phyloP scores from a whole-genome alignment of 1,140 invertebrate species.

The Mycetomoellerius zeteki region DNA sequence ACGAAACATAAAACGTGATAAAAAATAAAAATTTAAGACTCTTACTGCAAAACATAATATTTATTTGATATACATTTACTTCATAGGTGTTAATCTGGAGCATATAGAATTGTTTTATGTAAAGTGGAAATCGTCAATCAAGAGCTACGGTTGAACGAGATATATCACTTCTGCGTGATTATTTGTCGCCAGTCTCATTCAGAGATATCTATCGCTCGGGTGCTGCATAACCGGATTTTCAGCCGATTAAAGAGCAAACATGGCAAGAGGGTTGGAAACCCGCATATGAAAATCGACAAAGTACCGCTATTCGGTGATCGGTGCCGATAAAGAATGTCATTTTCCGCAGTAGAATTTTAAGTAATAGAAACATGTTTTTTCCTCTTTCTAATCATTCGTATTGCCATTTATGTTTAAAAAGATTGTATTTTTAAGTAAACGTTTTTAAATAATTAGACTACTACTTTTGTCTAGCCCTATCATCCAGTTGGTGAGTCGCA shows the following conservation, averaged over 20 bases:
- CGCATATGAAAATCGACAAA: constrained; percentile 63
- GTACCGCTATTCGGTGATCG: constrained; percentile 26
- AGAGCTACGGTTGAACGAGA: constrained; percentile 89
- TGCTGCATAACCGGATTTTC: constrained; percentile 19
- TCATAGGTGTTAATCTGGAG: constrained; percentile 89
- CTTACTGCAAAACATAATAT: background rate
- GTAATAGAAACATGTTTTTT: constrained; percentile 57
- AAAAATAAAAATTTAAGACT: background rate
- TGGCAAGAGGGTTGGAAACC: constrained; percentile 81
- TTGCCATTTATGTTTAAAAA: constrained; percentile 68
- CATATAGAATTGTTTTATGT: constrained; percentile 89
- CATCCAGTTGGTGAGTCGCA: background rate
- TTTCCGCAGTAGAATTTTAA: constrained; percentile 65
- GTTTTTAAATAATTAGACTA: constrained; percentile 68
- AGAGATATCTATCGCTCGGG: constrained; percentile 31
- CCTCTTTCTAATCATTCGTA: constrained; percentile 69
- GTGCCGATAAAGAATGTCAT: constrained; percentile 59
- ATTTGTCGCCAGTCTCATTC: constrained; percentile 68
- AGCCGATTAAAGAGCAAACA: constrained; percentile 53
- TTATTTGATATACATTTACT: constrained; percentile 38
- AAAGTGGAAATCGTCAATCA: constrained; percentile 90
- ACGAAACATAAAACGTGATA: no score
- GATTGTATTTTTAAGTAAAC: constrained; percentile 74
- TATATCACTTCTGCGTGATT: constrained; percentile 46
- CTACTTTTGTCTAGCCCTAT: constrained; percentile 13